These are phyloP conservation scores for Micronycteris hirsuta DNA, from an alignment of 2,113 vertebrate genomes.

Conservation along the genomic window DNA sequence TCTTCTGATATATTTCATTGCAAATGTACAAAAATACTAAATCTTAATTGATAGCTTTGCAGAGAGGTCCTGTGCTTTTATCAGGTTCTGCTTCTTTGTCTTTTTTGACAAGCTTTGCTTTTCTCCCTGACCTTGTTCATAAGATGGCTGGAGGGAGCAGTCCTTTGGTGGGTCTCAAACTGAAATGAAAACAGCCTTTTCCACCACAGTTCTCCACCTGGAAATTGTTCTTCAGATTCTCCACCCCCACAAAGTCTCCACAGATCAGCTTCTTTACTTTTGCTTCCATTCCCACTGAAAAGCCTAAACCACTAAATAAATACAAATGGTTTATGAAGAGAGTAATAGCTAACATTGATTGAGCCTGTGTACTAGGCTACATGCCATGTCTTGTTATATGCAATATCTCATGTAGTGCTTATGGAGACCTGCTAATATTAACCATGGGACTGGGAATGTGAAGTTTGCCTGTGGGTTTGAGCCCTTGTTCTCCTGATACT, in stretches of 20 bases:
- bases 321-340: not conserved
- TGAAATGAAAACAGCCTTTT: constrained; percentile 23
- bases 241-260: not conserved
- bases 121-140: constrained; percentile 21
- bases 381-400: no score
- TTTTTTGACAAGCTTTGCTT: constrained; percentile 17
- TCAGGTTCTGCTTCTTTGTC: constrained; percentile 36
- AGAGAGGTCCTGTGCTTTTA: constrained; percentile 35
- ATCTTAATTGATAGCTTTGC: not conserved
- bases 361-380: not conserved
- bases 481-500: not conserved
- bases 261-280: not conserved
- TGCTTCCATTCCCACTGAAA: not conserved
- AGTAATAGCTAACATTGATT: not conserved
- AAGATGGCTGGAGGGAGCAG: not conserved
- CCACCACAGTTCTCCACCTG: not conserved
- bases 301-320: not conserved
- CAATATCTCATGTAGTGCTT: not conserved
- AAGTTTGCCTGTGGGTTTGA: not conserved
- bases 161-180: not conserved
- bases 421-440: not conserved
- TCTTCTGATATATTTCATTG: not conserved
- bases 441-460: not conserved
- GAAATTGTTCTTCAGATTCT: not conserved
- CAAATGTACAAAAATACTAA: constrained; percentile 31